Conservation (phyloP, 2,888 invertebrate species). For the Spilosoma lubricipeda region DNA sequence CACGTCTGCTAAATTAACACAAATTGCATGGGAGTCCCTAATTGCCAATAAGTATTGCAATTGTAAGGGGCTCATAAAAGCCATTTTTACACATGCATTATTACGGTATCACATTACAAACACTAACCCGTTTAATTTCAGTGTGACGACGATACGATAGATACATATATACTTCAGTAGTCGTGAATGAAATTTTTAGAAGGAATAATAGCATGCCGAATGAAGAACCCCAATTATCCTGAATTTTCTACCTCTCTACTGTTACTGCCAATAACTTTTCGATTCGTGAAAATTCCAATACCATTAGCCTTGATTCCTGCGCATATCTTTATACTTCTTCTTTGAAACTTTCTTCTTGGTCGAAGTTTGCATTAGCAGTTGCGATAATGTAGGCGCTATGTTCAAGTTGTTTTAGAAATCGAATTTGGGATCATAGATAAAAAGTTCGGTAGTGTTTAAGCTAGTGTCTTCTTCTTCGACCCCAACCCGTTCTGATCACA, state of each 20-base stretch:
- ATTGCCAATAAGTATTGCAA: conserved; percentile 59
- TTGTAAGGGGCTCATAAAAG: conserved; percentile 50
- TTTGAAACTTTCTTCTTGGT: conserved; percentile 81
- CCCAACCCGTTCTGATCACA: conserved; percentile 74
- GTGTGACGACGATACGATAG: conserved; percentile 54
- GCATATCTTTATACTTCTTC: conserved; percentile 81
- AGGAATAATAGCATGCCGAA: conserved; percentile 76
- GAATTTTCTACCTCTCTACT: conserved; percentile 65
- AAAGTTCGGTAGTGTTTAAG: conserved; percentile 81
- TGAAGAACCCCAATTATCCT: conserved; percentile 66
- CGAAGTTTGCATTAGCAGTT: conserved; percentile 84
- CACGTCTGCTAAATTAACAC: conserved; percentile 74
- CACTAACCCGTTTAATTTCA: conserved; percentile 54
- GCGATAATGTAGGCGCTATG: conserved; percentile 83
- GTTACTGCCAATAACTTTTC: conserved; percentile 69
- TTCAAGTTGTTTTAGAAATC: conserved; percentile 81
- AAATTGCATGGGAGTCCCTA: conserved; percentile 77
- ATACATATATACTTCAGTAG: conserved; percentile 57
- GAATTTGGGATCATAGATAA: conserved; percentile 79
- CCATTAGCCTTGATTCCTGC: conserved; percentile 80
- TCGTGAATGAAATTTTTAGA: conserved; percentile 72
- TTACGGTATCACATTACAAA: conserved; percentile 43
- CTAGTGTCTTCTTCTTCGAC: conserved; percentile 80
- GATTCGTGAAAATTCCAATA: conserved; percentile 84
- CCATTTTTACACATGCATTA: conserved; percentile 51